Evolutionary conservation across 2,888 invertebrate genomes (phyloP).

Genomic region (Pollenia amentaria): DNA sequence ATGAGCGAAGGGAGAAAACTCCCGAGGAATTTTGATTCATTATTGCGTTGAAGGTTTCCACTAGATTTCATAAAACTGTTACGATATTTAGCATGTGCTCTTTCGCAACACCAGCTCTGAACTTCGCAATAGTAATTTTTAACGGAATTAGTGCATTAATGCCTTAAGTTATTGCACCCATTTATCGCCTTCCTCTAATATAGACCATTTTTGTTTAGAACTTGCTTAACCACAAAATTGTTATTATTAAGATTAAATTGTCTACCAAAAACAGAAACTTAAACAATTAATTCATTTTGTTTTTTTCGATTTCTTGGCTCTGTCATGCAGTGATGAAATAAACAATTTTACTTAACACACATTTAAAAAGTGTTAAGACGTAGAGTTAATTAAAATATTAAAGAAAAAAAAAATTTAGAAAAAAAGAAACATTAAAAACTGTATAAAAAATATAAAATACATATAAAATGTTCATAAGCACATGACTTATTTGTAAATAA

Average conservation of each 20-base stretch:
- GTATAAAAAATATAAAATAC: background rate
- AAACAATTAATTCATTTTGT: constrained; percentile 18
- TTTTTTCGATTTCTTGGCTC: constrained; percentile 4
- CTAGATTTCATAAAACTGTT: too few relatives aligned
- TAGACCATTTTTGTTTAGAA: background rate
- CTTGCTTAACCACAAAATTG: background rate
- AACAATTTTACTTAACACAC: constrained; percentile 47
- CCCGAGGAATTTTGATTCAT: too few relatives aligned
- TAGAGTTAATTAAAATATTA: constrained; percentile 64
- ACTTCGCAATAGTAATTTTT: too few relatives aligned
- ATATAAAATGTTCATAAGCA: constrained; percentile 28
- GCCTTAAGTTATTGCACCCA: too few relatives aligned
- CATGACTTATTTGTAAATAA: constrained; percentile 50
- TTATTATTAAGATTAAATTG: background rate
- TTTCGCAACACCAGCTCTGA: too few relatives aligned
- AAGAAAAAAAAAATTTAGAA: background rate
- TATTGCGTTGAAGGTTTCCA: too few relatives aligned
- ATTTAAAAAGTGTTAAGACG: constrained; percentile 44
- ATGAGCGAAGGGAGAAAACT: too few relatives aligned
- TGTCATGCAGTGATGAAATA: constrained; percentile 21
- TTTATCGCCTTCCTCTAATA: too few relatives aligned
- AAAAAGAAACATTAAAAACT: background rate
- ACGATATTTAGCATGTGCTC: too few relatives aligned
- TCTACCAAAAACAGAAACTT: background rate
- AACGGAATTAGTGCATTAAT: too few relatives aligned